Percentiles rank a stretch among this genome's conserved stretches.
These are phyloP conservation scores for Muntiacus reevesi DNA, from an alignment of 2,113 vertebrate species.

Conservation along the genomic window DNA sequence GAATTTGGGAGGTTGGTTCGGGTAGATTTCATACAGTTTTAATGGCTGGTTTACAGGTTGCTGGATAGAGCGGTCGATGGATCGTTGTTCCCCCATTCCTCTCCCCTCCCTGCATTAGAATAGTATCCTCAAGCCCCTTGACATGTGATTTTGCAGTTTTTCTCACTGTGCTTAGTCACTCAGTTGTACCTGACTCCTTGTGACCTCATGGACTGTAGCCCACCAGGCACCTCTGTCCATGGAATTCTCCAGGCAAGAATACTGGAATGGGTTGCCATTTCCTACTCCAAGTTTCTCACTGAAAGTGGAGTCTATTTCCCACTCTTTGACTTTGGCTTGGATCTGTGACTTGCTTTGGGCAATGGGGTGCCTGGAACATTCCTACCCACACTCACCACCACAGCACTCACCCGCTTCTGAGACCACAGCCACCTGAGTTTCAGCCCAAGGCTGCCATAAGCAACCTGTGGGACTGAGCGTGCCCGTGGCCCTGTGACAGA, in stretches of 20 bases:
- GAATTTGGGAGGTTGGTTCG: not conserved
- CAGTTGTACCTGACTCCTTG: not conserved
- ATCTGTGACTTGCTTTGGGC: not conserved
- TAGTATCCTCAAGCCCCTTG: not conserved
- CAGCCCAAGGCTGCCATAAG: not conserved
- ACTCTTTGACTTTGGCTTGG: not conserved
- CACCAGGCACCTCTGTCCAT: not conserved
- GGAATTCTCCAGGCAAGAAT: not conserved
- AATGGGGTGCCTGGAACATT: not conserved
- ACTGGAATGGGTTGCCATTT: not conserved
- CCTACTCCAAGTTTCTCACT: not conserved
- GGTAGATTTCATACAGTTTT: not conserved
- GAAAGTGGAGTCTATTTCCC: not conserved
- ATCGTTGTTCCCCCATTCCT: not conserved
- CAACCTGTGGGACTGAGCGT: not conserved
- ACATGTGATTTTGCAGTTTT: not conserved
- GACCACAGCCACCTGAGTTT: not conserved
- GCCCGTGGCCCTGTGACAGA: not conserved
- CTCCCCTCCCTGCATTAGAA: not conserved
- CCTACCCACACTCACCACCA: not conserved
- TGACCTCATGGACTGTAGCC: not conserved
- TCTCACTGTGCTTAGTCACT: not conserved
- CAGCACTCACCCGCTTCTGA: not conserved
- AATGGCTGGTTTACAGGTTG: not conserved
- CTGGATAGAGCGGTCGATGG: not conserved